These are phyloP conservation scores for Lethrus apterus DNA, from an alignment of 1,140 invertebrate species.

Conservation along the genomic window DNA sequence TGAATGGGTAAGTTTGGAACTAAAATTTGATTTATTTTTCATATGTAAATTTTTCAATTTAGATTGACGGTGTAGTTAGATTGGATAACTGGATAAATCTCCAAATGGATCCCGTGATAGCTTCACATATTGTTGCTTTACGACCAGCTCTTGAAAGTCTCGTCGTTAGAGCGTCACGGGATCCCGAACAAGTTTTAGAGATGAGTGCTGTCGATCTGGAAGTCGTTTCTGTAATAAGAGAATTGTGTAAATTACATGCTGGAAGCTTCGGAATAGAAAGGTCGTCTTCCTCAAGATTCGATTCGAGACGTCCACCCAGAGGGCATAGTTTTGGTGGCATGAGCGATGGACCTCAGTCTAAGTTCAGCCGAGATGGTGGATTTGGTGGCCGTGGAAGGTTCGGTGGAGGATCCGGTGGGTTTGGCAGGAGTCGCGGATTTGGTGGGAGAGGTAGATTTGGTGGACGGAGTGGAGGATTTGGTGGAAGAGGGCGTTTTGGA, in stretches of 20 bases:
- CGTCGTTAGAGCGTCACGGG: conserved; percentile 65
- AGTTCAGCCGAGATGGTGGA: conserved; percentile 32
- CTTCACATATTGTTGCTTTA: conserved; percentile 75
- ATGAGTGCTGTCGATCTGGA: conserved; percentile 50
- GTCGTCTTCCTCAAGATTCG: conserved; percentile 40
- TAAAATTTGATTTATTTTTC: conserved; percentile 15
- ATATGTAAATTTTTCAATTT: conserved; percentile 20
- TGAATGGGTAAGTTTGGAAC: conserved; percentile 51
- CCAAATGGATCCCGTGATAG: conserved; percentile 68
- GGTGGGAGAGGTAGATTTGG: conserved; percentile 18
- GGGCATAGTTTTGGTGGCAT: conserved; percentile 34
- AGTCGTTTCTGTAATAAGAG: conserved; percentile 55
- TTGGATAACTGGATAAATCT: conserved; percentile 92
- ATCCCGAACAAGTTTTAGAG: conserved; percentile 64
- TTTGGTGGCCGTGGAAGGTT: conserved; percentile 13
- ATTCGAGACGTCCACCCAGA: conserved; percentile 43
- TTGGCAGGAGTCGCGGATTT: conserved; percentile 18
- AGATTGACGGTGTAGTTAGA: conserved; percentile 60
- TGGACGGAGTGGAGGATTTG: conserved; percentile 17
- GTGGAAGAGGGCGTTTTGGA: conserved; percentile 19
- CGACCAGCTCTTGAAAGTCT: conserved; percentile 82
- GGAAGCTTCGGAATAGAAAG: conserved; percentile 61
- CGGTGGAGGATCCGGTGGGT: conserved; percentile 11
- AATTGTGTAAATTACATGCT: conserved; percentile 63
- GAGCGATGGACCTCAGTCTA: conserved; percentile 33